Base-by-base conservation (phyloP, 2,888 invertebrate genomes). In the Eurytoma adleriae region DNA sequence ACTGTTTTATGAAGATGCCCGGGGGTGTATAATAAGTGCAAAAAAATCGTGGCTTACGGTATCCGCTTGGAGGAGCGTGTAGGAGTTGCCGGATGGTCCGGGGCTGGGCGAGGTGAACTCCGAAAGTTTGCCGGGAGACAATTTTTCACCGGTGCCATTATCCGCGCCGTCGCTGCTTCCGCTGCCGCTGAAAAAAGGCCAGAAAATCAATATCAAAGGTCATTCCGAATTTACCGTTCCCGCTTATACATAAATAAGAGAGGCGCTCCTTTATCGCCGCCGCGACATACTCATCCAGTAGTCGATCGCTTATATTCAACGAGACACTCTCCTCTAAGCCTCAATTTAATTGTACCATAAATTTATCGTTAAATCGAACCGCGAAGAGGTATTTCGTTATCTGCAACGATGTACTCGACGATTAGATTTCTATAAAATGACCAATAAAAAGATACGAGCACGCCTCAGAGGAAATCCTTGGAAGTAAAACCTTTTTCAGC, bases 111-210 rank as follows among this genome's bases (percentile, higher is more conserved):
- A 87, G 50, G 89, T 87, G 72, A 89, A 88, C 82, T 90, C 90
- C 62, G 88, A 88, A 70, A 88, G 87, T 84, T 90, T 90, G n/a
- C 78, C 64, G 2, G 90, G 88, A 16, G 90, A 90, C 73, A 89
- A 85, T 88, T 90, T 90, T 79, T 90, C 90, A 81, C 84, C 86
- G 71, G 87, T 86, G 78, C 88, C 89, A 77, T 90, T 90, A 81
- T 92, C 92, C 54, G 92, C 92, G 75, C 93, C 93, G 83, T 93
- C 93, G 85, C 93, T 93, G 87, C 93, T 93, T 83, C 93, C 92
- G 86, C 93, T 93, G 70, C 92, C 91, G 87, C 93, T 93, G 89
- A 20, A 68, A 77, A 78, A 71, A 68, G 16, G 18, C 0, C 4
- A 62, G 48, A 68, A 72, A 62, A 59, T 77, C 72, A 68, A 71